phyloP scores from a whole-genome alignment of 2,113 vertebrate species.

The Vimba vimba region DNA sequence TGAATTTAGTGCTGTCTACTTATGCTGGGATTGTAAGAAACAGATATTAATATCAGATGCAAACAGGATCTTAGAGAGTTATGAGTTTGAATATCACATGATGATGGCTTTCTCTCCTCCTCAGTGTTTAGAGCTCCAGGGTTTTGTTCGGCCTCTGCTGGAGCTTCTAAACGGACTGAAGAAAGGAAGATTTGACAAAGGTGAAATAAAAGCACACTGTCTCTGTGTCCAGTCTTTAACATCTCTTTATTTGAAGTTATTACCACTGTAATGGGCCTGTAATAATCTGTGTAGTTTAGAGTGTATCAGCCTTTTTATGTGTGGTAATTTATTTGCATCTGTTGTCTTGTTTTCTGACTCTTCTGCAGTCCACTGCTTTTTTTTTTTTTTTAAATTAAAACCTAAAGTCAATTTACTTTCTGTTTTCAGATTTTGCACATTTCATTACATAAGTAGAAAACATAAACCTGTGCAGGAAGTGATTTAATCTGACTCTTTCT shows the following conservation, averaged over 20 bases:
- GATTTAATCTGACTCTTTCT: constrained; percentile 8
- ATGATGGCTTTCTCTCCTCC: not conserved
- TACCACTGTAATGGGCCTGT: not conserved
- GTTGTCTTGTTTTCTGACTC: not conserved
- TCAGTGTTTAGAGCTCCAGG: constrained; percentile 91
- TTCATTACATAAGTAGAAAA: not conserved
- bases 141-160: constrained; percentile 85
- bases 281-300: not conserved
- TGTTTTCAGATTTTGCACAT: not conserved
- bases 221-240: not conserved
- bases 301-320: not conserved
- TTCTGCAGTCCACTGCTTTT: not conserved
- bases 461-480: not conserved
- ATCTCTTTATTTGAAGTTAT: not conserved
- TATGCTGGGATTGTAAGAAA: not conserved
- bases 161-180: constrained; percentile 88
- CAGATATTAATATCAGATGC: not conserved
- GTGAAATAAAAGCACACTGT: constrained; percentile 67
- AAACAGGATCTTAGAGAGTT: not conserved
- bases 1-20: not conserved
- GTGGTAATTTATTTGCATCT: not conserved
- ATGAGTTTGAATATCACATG: not conserved
- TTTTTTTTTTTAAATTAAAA: not conserved
- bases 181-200: constrained; percentile 86
- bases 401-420: no score